Evolutionary conservation across 1,140 invertebrate species (phyloP).

Genomic region (Euura saliciscinereae): DNA sequence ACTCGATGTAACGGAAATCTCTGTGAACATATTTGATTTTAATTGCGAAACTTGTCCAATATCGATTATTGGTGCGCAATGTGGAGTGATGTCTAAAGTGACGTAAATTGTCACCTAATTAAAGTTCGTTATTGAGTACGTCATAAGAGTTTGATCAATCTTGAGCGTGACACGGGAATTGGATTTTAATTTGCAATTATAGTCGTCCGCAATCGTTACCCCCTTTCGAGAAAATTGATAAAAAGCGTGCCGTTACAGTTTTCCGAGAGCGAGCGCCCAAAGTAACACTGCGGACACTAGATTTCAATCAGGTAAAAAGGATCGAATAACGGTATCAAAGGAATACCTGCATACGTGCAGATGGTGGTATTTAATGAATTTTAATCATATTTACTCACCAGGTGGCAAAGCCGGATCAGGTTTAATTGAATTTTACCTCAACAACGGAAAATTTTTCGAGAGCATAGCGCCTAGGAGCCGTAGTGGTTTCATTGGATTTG

Average conservation of each 20-base stretch:
- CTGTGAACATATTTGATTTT: no score
- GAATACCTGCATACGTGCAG: background rate
- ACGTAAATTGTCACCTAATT: no score
- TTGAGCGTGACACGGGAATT: background rate
- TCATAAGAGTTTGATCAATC: background rate
- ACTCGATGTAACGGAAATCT: no score
- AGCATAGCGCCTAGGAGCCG: background rate
- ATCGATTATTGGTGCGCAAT: no score
- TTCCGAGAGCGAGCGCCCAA: background rate
- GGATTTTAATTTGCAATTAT: background rate
- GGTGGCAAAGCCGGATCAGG: background rate
- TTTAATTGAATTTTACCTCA: constrained; percentile 1
- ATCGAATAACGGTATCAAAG: background rate
- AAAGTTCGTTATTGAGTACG: no score
- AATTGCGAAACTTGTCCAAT: no score
- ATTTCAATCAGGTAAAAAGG: background rate
- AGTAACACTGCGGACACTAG: background rate
- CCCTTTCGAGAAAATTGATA: background rate
- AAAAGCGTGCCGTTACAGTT: background rate
- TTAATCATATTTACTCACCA: background rate
- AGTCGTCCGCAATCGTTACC: background rate
- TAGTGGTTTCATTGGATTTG: background rate
- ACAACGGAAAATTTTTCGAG: constrained; percentile 1
- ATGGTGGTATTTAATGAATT: background rate
- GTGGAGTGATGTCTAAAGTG: no score